Percentiles rank a stretch among this genome's conserved stretches.
Conservation (phyloP, 2,797 vertebrate genomes). For the Pangasius larnaudii region DNA sequence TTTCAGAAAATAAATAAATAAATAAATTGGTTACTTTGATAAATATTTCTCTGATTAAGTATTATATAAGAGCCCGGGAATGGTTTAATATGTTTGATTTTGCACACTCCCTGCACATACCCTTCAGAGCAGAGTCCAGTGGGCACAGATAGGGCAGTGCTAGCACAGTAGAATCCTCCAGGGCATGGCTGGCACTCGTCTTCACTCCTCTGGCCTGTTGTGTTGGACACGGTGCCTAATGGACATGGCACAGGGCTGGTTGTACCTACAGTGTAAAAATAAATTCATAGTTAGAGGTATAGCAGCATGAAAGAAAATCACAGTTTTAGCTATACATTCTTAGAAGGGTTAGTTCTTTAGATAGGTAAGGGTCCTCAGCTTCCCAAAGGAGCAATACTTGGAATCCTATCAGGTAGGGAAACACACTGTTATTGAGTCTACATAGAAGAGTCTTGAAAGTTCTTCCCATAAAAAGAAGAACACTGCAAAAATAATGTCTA, state of each 20-base stretch:
- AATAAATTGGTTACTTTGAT: neutral
- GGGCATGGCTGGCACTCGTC: constrained; percentile 79
- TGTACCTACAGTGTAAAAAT: constrained; percentile 71
- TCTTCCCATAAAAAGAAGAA: neutral
- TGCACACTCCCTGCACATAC: constrained; percentile 77
- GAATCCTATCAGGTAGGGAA: neutral
- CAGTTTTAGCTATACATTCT: neutral
- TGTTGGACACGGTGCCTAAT: constrained; percentile 81
- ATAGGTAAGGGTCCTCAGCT: too few species aligned
- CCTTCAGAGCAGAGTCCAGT: constrained; percentile 80
- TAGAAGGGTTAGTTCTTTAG: neutral
- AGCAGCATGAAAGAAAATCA: neutral
- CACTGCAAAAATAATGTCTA: neutral
- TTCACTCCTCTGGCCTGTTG: constrained; percentile 69
- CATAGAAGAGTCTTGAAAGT: neutral
- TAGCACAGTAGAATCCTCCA: constrained; percentile 80
- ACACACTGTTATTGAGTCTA: neutral
- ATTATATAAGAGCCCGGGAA: neutral
- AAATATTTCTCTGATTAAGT: neutral
- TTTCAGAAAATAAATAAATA: constrained; percentile 59
- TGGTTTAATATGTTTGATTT: neutral
- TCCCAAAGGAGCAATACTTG: neutral
- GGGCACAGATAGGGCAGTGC: constrained; percentile 69
- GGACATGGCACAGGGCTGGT: constrained; percentile 76
- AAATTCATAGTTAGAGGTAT: neutral